Evolutionary conservation across 2,888 invertebrate species (phyloP).

Genomic region (Drosophila formosana): DNA sequence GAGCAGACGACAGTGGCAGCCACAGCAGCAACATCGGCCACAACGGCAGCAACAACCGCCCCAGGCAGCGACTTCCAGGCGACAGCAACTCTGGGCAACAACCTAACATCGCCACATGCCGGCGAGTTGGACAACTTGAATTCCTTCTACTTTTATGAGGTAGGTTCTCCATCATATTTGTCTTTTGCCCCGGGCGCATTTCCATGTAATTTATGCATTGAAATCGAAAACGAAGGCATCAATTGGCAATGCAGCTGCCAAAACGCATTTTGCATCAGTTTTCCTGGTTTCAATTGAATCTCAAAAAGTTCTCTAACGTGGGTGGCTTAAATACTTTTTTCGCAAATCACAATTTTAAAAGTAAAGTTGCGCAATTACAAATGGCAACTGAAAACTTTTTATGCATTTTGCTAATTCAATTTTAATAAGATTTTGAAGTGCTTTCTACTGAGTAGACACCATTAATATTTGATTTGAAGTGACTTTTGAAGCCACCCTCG

Average conservation of each 20-base stretch:
- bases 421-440: background rate
- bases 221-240: slow-evolving; percentile 15
- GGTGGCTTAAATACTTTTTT: background rate
- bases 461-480: background rate
- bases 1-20: slow-evolving; percentile 58
- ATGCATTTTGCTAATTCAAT: background rate
- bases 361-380: background rate
- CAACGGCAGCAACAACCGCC: slow-evolving; percentile 40
- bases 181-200: slow-evolving; percentile 2
- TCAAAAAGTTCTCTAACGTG: background rate
- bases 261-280: slow-evolving; percentile 28
- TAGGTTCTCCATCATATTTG: slow-evolving; percentile 41
- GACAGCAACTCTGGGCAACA: slow-evolving; percentile 43
- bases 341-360: background rate
- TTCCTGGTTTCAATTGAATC: slow-evolving; percentile 36
- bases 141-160: slow-evolving; percentile 85
- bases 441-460: background rate
- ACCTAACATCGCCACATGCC: slow-evolving; percentile 51
- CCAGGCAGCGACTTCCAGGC: slow-evolving; percentile 51
- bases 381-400: background rate
- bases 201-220: slow-evolving; percentile 59
- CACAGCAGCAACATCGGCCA: slow-evolving; percentile 61
- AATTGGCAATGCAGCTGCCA: slow-evolving; percentile 33
- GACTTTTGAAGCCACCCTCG: slow-evolving; percentile 27
- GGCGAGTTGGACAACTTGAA: slow-evolving; percentile 81